Evolutionary conservation across 53 echinoderm and acorn worm species (phyloP), one percentile per base, ranked within the genome.

Genomic region (Echinometra lucunter): DNA sequence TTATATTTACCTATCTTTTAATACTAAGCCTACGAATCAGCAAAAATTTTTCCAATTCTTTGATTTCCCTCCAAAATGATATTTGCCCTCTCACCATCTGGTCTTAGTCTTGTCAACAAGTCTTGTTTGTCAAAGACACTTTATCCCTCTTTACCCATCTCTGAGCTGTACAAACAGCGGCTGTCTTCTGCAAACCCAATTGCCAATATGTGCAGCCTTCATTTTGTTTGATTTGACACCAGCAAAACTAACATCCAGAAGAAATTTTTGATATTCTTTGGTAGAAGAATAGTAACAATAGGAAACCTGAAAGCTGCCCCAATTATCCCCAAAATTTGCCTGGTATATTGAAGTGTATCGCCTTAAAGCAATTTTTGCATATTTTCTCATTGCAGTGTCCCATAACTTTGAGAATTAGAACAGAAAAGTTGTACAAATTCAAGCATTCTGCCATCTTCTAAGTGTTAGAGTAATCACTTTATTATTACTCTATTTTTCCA

Each of bases 71-170:
- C 89, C 60, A 37, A 89, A 89, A 89, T 89, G 89, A 89, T 89
- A 89, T 89, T 89, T 89, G 21, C 89, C 37, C 60, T 58, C 85
- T 57, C 37, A 1, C 89, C 89, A 89, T 89, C 89, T 89, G 89
- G 58, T 19, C 25, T 40, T 60, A 19, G 37, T 37, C 13, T 89
- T 58, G 89, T 89, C 89, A 89, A 89, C 37, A 89, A 89, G 89
- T 89, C 89, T 60, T 89, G 38, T 89, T 89, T 89, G 89, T 40
- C 60, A 37, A 60, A 60, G 60, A 57, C 89, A 89, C 89, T 49
- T 85, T 85, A 85, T 85, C 85, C 82, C 45, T 49, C n/a, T 85
- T 11, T 85, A 85, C 85, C 85, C 85, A 85, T 85, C 85, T n/a
- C 53, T 85, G 23, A 7, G 49, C 85, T 85, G 11, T 27, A 85